phyloP scores from a whole-genome alignment of 1,140 invertebrate genomes.

The Cataglyphis hispanica region DNA sequence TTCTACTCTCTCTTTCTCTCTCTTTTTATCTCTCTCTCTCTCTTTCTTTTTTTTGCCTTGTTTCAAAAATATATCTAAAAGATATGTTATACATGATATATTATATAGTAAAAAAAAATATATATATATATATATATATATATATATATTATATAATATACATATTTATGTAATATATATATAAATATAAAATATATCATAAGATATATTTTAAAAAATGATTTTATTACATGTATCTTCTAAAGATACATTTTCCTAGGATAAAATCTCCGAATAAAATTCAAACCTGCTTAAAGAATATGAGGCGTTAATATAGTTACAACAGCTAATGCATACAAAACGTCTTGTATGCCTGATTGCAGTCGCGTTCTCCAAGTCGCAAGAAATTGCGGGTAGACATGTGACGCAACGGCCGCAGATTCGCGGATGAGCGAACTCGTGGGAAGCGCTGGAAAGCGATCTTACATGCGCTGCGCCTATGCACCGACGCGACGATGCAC shows the following conservation, averaged over 20 bases:
- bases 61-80: not conserved
- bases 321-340: not conserved
- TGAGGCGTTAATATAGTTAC: no score
- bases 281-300: not conserved
- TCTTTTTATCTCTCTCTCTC: not conserved
- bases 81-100: no score
- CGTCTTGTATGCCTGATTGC: not conserved
- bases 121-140: no score
- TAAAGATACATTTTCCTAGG: no score
- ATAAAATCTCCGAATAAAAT: not conserved
- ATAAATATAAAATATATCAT: no score
- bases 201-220: no score
- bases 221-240: no score
- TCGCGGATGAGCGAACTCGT: conserved; percentile 64
- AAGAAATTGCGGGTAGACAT: not conserved
- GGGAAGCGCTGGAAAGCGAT: conserved; percentile 53
- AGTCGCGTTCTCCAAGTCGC: conserved; percentile 13
- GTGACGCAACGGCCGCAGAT: conserved; percentile 47
- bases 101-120: no score
- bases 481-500: not conserved
- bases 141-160: no score
- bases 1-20: not conserved
- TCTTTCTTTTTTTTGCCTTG: not conserved
- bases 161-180: no score
- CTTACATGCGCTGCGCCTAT: not conserved